Base-by-base conservation (phyloP, 2,797 vertebrate genomes). In the Dicrostonyx torquatus region DNA sequence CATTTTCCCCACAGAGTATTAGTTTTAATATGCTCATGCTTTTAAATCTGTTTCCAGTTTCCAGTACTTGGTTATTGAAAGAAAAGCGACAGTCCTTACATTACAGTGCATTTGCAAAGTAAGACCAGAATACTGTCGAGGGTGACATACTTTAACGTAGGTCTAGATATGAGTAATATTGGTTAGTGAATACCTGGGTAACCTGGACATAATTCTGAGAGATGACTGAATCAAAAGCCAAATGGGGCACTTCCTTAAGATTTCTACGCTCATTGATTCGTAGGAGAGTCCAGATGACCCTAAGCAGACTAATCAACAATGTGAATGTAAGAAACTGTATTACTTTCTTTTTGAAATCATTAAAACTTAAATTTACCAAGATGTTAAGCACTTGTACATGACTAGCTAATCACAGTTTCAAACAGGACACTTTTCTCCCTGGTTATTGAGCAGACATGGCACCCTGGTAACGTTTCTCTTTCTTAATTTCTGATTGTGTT, bases 61-160 rank as follows among this genome's bases (percentile, higher is more conserved):
- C 50, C 53, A 88, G 45, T 72, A 73, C 40, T 79, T 93, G 55
- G n/a, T 92, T 87, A 24, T 66, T 87, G 73, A 88, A 96, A 96
- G 15, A 94, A 90, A 89, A 95, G 48, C 79, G 58, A 73, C 15
- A 72, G 45, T 72, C 55, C 75, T 96, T 88, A 95, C 89, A 68
- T 43, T 79, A 68, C 15, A 87, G 68, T 86, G 26, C 31, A n/a
- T 92, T 96, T 95, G 90, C 50, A 96, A 96, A 96, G 82, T 70
- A 91, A 68, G 66, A 26, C 18, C 75, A 1, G 85, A 88, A 93
- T 79, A 88, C 43, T 72, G 40, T 12, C 83, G 68, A 76, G 24
- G 85, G 31, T n/a, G 78, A 82, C 10, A 48, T 85, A 75, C 48
- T 87, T 93, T 90, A 90, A 40, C 86, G 84, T 29, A 75, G 70